Conservation (phyloP, 2,797 vertebrate genomes). For the Aphelocoma californica region DNA sequence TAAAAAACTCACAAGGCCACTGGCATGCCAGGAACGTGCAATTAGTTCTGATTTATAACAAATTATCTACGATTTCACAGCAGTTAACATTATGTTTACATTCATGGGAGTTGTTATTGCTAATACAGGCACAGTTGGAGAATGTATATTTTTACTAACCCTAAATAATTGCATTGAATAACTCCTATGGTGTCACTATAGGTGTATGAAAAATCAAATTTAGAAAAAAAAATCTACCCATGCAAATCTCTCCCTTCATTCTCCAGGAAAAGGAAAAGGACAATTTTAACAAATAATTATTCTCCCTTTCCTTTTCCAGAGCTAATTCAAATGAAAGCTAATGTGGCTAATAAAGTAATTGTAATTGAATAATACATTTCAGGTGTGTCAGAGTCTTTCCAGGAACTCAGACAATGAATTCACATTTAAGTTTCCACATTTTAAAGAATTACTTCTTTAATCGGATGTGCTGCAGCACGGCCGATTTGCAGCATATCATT, state of each 20-base stretch:
- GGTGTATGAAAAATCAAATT: neutral
- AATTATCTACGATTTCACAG: neutral
- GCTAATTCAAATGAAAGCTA: slow-evolving; percentile 12
- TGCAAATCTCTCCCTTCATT: neutral
- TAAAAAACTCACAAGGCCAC: neutral
- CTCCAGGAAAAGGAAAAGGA: neutral
- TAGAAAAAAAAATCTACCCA: neutral
- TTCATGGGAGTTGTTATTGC: neutral
- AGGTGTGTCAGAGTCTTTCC: neutral
- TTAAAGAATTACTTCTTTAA: slow-evolving; percentile 2
- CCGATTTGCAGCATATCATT: neutral
- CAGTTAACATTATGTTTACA: neutral
- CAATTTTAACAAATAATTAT: neutral
- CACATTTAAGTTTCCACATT: neutral
- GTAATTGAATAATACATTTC: neutral
- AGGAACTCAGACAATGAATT: neutral
- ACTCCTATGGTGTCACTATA: neutral
- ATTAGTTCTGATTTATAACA: neutral
- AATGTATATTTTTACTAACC: neutral
- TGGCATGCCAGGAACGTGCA: fast-evolving
- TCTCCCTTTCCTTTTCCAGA: neutral
- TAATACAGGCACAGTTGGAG: neutral
- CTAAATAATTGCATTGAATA: neutral
- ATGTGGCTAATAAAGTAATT: slow-evolving; percentile 25
- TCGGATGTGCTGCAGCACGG: neutral